Evolutionary conservation across 2,888 invertebrate genomes (phyloP).

Genomic region (Drosophila mimica): DNA sequence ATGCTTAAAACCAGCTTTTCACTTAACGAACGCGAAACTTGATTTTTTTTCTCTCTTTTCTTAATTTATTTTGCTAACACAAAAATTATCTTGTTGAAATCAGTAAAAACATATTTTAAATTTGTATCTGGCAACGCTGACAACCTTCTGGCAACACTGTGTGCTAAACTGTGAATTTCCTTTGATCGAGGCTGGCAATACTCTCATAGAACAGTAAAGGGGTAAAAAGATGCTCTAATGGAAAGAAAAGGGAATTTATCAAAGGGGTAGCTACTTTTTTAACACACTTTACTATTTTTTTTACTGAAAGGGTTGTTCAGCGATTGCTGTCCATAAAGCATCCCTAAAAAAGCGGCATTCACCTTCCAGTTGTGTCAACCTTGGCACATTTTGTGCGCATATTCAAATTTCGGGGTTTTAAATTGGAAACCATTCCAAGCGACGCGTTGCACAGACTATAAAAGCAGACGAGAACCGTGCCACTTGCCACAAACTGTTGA

Average conservation of each 20-base stretch:
- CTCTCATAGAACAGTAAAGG: conserved; percentile 26
- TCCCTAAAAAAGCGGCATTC: conserved; percentile 25
- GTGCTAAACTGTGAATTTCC: conserved; percentile 33
- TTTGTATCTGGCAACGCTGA: conserved; percentile 5
- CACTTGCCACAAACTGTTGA: conserved; percentile 46
- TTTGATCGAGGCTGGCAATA: conserved; percentile 10
- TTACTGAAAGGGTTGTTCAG: conserved; percentile 63
- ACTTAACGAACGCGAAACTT: neutral
- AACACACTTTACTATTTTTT: neutral
- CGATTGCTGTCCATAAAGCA: conserved; percentile 8
- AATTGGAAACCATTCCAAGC: conserved; percentile 68
- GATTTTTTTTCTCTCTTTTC: neutral
- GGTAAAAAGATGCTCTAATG: conserved; percentile 7
- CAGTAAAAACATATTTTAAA: neutral
- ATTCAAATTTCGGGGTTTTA: conserved; percentile 78
- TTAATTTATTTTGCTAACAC: neutral
- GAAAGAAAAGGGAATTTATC: conserved; percentile 8
- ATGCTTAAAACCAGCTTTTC: neutral
- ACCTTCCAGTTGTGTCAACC: conserved; percentile 40
- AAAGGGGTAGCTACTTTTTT: conserved; percentile 7
- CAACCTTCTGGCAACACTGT: conserved; percentile 31
- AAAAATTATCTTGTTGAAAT: neutral
- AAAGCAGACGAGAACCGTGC: conserved; percentile 33
- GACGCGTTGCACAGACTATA: conserved; percentile 40
- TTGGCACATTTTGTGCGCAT: conserved; percentile 71